Evolutionary conservation across 2,113 vertebrate genomes (phyloP).

Genomic region (Podarcis cretensis): DNA sequence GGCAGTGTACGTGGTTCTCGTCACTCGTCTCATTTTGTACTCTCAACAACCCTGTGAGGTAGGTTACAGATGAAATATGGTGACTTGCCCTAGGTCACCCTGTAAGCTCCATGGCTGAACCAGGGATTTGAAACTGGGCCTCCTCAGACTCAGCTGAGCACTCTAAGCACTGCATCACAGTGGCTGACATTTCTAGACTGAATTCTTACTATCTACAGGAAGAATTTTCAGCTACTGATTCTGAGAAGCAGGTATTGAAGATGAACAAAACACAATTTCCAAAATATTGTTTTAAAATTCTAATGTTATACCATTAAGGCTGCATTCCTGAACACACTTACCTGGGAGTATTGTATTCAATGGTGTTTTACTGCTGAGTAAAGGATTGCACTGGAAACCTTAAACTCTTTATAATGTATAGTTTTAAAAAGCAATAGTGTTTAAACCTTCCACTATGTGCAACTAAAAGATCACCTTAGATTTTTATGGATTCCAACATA

Average conservation of each 20-base stretch:
- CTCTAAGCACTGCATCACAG: not conserved
- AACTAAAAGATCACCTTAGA: not conserved
- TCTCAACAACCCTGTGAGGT: not conserved
- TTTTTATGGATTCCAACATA: not conserved
- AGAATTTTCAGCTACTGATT: not conserved
- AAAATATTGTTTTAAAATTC: not conserved
- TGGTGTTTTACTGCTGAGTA: not conserved
- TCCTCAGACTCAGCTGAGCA: not conserved
- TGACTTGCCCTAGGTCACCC: not conserved
- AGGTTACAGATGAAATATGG: not conserved
- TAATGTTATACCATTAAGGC: not conserved
- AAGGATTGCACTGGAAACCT: not conserved
- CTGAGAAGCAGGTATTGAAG: not conserved
- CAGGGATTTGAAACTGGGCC: not conserved
- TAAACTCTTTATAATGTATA: not conserved
- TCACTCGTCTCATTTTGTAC: not conserved
- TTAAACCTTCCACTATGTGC: not conserved
- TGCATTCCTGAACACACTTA: not conserved
- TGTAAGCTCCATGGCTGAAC: not conserved
- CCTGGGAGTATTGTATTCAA: not conserved
- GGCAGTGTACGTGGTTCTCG: not conserved
- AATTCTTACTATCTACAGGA: not conserved
- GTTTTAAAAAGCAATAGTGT: not conserved
- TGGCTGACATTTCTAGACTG: not conserved
- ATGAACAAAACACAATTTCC: accelerated